Conservation (phyloP, 1,140 invertebrate genomes). For the Drosophila aff. region DNA sequence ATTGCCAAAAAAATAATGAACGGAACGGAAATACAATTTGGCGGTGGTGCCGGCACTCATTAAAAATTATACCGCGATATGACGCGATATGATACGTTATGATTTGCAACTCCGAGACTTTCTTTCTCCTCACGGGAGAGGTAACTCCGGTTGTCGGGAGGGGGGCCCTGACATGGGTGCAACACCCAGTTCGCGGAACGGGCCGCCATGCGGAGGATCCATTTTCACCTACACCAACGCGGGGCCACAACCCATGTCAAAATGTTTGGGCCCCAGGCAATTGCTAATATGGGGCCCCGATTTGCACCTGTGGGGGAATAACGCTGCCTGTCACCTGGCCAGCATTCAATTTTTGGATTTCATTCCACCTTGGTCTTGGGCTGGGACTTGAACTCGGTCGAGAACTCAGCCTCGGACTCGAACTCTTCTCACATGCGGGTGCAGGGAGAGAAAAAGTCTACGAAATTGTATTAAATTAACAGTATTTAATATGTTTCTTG, state of each 20-base stretch:
- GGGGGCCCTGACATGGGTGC: constrained; percentile 65
- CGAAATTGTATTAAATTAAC: neutral
- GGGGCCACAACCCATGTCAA: constrained; percentile 66
- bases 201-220: constrained; percentile 28
- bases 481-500: neutral
- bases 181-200: constrained; percentile 53
- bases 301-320: constrained; percentile 69
- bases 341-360: constrained; percentile 78
- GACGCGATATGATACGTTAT: constrained; percentile 76
- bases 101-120: constrained; percentile 59
- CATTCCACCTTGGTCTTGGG: constrained; percentile 18
- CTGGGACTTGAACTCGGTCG: constrained; percentile 8
- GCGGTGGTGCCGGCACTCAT: constrained; percentile 66
- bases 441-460: neutral
- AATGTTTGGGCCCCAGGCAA: constrained; percentile 76
- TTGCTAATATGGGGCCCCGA: constrained; percentile 62
- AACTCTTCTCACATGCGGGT: constrained; percentile 60
- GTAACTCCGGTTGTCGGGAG: constrained; percentile 53
- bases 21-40: constrained; percentile 63
- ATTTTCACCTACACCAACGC: constrained; percentile 68
- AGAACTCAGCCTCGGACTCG: neutral
- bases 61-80: constrained; percentile 69
- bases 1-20: constrained; percentile 51
- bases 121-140: constrained; percentile 39
- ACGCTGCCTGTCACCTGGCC: constrained; percentile 72